phyloP scores from a whole-genome alignment of 2,113 vertebrate genomes.

The human region GRCh38 chr1:164140001-164140500 shows the following conservation, averaged over 20 bases:
- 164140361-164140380: background rate
- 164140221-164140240: background rate
- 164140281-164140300: background rate
- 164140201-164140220: background rate
- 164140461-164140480: background rate
- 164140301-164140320: background rate
- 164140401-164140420: too few relatives aligned
- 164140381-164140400: background rate
- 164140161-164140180: background rate
- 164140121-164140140: too few relatives aligned
- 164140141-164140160: background rate
- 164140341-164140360: background rate
- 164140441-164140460: background rate
- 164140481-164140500: background rate
- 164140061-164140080: background rate
- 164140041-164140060: background rate
- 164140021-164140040: too few relatives aligned
- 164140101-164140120: background rate
- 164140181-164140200: too few relatives aligned
- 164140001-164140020: background rate
- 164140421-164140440: accelerated
- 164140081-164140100: background rate
- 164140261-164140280: background rate
- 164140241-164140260: accelerated
- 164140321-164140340: accelerated